These are phyloP conservation scores for Motacilla tschutschensis DNA, from an alignment of 2,113 vertebrate species.

Conservation along the genomic window DNA sequence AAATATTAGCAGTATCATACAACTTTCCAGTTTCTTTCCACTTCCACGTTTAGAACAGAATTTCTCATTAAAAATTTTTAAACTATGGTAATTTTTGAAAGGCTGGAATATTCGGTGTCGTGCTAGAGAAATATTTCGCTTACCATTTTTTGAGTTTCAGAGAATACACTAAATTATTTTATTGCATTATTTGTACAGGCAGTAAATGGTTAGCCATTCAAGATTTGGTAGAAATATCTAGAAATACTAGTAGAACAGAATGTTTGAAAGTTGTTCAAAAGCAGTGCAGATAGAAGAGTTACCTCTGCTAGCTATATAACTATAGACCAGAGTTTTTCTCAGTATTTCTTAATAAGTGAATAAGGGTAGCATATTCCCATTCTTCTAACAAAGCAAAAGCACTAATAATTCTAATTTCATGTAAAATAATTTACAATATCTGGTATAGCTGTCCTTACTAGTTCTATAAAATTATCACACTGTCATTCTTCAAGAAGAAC, in stretches of 20 bases:
- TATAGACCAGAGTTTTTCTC: neutral
- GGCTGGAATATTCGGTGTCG: neutral
- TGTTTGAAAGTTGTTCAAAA: neutral
- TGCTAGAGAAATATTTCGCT: neutral
- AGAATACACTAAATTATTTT: neutral
- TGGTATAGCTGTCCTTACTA: neutral
- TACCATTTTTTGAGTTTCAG: neutral
- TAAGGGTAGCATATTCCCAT: neutral
- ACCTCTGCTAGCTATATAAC: neutral
- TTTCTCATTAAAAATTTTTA: neutral
- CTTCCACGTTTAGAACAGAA: conserved; percentile 30
- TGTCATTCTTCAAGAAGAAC: neutral
- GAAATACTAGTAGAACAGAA: neutral
- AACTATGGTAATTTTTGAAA: neutral
- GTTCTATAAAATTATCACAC: neutral
- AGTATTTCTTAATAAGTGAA: neutral
- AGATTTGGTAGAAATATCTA: neutral
- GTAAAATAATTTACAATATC: neutral
- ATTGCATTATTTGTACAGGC: neutral
- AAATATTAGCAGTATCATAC: conserved; percentile 30
- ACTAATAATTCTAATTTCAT: neutral
- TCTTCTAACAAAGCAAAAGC: neutral
- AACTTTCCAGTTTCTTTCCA: conserved; percentile 41
- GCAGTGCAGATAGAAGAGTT: too few species aligned
- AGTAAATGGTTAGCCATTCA: neutral